phyloP scores from a whole-genome alignment of 2,888 invertebrate genomes.

The Perizoma affinitatum region DNA sequence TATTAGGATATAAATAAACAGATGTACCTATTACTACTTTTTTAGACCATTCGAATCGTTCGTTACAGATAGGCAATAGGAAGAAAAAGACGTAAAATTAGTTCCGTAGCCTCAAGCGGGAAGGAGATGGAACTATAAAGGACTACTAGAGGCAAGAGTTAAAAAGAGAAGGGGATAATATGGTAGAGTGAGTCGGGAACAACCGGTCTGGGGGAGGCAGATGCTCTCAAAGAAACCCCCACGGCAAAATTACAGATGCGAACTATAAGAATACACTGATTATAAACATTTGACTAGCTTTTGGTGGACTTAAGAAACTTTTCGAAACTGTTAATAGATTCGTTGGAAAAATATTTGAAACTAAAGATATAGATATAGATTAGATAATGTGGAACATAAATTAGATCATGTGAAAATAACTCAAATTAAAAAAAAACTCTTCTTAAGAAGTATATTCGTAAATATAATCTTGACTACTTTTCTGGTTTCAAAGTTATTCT shows the following conservation, averaged over 20 bases:
- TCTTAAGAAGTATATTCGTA: too few relatives aligned
- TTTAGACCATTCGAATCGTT: slow-evolving; percentile 52
- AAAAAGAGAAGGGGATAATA: slow-evolving; percentile 55
- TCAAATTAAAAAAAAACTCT: too few relatives aligned
- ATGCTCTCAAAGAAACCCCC: slow-evolving; percentile 74
- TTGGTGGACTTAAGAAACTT: not conserved
- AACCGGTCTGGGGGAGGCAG: slow-evolving; percentile 81
- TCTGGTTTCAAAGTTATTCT: too few relatives aligned
- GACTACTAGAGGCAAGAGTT: slow-evolving; percentile 31
- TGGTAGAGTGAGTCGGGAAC: slow-evolving; percentile 64
- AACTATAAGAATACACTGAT: slow-evolving; percentile 76
- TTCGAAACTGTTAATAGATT: not conserved
- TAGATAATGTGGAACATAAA: too few relatives aligned
- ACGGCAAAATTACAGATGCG: slow-evolving; percentile 72
- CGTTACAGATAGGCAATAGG: slow-evolving; percentile 67
- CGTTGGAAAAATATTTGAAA: too few relatives aligned
- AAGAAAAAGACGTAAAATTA: slow-evolving; percentile 78
- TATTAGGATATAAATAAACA: slow-evolving; percentile 50
- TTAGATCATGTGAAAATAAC: too few relatives aligned
- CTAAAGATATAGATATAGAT: too few relatives aligned
- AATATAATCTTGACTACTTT: too few relatives aligned
- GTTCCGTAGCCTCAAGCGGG: slow-evolving; percentile 66
- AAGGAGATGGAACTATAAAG: slow-evolving; percentile 52
- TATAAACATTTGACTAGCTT: slow-evolving; percentile 59
- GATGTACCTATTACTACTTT: slow-evolving; percentile 46